Evolutionary conservation across 2,888 invertebrate genomes (phyloP).

Genomic region (Acronicta alni): DNA sequence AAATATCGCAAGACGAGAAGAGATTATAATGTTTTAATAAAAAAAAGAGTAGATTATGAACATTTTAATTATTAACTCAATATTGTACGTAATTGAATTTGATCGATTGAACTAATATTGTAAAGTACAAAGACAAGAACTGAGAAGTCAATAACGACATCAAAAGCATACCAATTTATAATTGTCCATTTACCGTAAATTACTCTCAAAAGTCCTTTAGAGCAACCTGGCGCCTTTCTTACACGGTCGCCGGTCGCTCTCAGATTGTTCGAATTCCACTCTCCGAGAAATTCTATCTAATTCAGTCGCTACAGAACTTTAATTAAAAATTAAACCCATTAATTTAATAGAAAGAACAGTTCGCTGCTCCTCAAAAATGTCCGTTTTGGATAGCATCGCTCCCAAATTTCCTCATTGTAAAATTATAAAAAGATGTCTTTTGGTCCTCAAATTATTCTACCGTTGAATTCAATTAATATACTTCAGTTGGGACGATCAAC

Average conservation of each 20-base stretch:
- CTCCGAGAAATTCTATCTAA: conserved; percentile 35
- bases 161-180: conserved; percentile 8
- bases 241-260: conserved; percentile 8
- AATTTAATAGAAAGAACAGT: conserved; percentile 40
- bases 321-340: conserved; percentile 55
- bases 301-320: conserved; percentile 36
- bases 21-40: background rate
- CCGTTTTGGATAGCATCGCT: conserved; percentile 16
- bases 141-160: conserved; percentile 3
- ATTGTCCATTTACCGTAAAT: conserved; percentile 18
- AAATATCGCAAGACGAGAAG: no score
- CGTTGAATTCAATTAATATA: conserved; percentile 45
- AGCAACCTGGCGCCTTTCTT: conserved; percentile 9
- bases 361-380: conserved; percentile 36
- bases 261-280: conserved; percentile 39
- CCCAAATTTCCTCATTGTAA: conserved; percentile 9
- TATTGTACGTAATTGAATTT: background rate
- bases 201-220: conserved; percentile 18
- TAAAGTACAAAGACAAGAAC: background rate
- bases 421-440: conserved; percentile 28
- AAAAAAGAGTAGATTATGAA: background rate
- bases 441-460: conserved; percentile 31
- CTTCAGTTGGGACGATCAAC: conserved; percentile 38
- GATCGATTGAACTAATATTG: background rate
- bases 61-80: background rate